Evolutionary conservation across 2,797 vertebrate species (phyloP).

Genomic region (Molossus alvarezi): DNA sequence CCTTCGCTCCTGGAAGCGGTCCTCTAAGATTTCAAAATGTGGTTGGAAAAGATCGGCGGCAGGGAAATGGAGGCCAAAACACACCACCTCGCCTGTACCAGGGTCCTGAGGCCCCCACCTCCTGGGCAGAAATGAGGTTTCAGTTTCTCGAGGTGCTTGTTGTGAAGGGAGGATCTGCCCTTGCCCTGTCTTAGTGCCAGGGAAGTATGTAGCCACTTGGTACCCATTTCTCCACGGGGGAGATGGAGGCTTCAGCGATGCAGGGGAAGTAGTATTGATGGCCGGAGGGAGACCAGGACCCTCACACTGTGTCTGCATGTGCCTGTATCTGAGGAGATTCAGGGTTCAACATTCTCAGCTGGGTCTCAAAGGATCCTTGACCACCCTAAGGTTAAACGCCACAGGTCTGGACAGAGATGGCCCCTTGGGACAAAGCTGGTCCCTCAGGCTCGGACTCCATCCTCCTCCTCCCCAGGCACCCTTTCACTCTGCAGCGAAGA

Average conservation of each 20-base stretch:
- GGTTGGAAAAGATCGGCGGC: background rate
- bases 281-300: background rate
- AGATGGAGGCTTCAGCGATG: background rate
- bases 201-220: background rate
- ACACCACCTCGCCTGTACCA: fast-evolving
- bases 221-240: background rate
- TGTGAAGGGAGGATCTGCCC: background rate
- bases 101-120: background rate
- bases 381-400: background rate
- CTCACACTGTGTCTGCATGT: background rate
- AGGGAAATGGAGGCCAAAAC: background rate
- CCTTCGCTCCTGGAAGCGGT: background rate
- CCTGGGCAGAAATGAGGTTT: background rate
- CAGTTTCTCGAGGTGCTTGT: background rate
- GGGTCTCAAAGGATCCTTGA: background rate
- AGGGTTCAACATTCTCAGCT: background rate
- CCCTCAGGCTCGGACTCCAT: background rate
- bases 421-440: background rate
- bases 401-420: background rate
- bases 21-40: background rate
- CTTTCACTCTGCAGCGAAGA: background rate
- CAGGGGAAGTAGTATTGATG: background rate
- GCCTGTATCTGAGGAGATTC: background rate
- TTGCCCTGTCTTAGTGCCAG: background rate
- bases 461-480: too few species aligned